Conservation (phyloP, 2,797 vertebrate species). For the Phylloscopus collybita region DNA sequence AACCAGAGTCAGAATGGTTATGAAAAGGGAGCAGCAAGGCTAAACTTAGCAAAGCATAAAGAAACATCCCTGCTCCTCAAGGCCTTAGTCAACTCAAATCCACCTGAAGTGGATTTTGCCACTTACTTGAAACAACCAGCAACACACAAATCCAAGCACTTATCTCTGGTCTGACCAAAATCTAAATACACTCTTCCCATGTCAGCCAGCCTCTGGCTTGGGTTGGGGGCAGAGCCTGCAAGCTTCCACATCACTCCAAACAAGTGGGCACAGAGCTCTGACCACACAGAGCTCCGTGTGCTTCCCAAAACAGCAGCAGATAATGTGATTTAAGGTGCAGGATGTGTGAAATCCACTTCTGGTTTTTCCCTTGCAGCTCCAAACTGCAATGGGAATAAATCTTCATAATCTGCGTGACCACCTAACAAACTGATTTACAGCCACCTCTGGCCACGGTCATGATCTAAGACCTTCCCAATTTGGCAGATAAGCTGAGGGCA, state of each 20-base stretch:
- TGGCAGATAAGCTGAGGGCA: background rate
- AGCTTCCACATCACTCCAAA: background rate
- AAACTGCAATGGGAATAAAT: background rate
- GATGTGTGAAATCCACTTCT: background rate
- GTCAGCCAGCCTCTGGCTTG: background rate
- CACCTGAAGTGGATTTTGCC: background rate
- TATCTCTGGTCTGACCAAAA: background rate
- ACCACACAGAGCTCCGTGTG: background rate
- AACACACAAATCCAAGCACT: background rate
- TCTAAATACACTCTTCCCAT: background rate
- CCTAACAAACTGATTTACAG: background rate
- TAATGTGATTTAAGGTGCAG: background rate
- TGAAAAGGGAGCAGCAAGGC: background rate
- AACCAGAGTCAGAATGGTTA: background rate
- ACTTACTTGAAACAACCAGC: background rate
- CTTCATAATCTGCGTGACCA: fast-evolving
- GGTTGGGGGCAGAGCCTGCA: background rate
- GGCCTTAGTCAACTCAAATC: background rate
- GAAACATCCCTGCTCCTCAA: background rate
- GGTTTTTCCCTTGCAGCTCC: background rate
- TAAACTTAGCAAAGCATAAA: background rate
- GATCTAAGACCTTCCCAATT: background rate
- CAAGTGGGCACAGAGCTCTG: background rate
- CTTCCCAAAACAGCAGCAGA: background rate
- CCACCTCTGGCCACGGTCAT: fast-evolving